Base-by-base conservation (phyloP, 2,113 vertebrate species). In the Tretioscincus oriximinensis region DNA sequence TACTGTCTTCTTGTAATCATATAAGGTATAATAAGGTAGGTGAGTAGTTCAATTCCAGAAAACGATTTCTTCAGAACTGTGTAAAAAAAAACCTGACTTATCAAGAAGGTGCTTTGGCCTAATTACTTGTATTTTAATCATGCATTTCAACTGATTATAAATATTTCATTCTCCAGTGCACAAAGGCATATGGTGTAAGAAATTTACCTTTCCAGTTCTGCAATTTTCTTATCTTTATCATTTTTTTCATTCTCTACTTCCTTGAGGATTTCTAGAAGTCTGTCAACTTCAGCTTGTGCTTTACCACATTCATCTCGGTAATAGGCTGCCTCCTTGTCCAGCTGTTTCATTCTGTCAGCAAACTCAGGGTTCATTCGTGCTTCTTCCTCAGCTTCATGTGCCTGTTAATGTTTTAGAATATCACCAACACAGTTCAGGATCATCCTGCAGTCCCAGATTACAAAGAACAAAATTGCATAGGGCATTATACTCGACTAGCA, bases 121-220 rank as follows among this genome's bases (percentile, higher is more conserved):
- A 21, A 2, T 68, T 51, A 51, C 47, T 22, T 41, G 49, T 8
- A 7, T 51, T 81, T 68, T 26, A 61, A 61, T 12, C 12, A 58
- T 29, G 26, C 16, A 73, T 45, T 24, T 67, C 28, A 21, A 60
- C 7, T 22, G n/a, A 47, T 76, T 7, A 82, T 20, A 58, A 5
- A 58, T 1, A 54, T 31, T 69, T 7, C n/a, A 66, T 66, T 83
- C 29, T 35, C 45, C 31, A 24, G 45, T 28, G 22, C 73, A 84
- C 65, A 16, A 80, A 87, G 77, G 82, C 6, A 87, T 81, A 70
- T 16, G 68, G 69, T 14, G 81, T 20, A 54, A 88, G 51, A 81
- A 86, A 86, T 90, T 41, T 95, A 99, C 98, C 98, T 99, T 93
- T 99, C 98, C 28, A 98, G 95, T 81, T 99, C 97, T 6, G 96